phyloP scores from a whole-genome alignment of 2,797 vertebrate genomes.

The Clarias laeviceps region DNA sequence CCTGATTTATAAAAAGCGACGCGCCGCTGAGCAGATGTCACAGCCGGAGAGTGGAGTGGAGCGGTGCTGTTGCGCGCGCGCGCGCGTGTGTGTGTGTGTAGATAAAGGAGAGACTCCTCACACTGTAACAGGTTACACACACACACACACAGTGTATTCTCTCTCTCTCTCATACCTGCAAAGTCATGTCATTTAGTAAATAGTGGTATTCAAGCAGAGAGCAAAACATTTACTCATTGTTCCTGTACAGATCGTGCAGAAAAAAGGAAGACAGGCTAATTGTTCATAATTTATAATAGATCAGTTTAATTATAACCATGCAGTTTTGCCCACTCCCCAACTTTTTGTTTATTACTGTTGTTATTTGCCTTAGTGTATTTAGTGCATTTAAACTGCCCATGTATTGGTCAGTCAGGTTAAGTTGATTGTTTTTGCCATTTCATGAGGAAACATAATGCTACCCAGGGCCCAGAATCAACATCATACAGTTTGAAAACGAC shows the following conservation, averaged over 20 bases:
- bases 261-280: neutral
- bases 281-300: neutral
- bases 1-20: slow-evolving; percentile 59
- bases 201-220: neutral
- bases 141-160: too few relatives aligned
- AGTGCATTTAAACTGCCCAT: too few relatives aligned
- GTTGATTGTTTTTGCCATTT: neutral
- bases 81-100: neutral
- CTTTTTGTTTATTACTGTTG: neutral
- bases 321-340: neutral
- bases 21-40: slow-evolving; percentile 63
- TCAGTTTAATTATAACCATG: neutral
- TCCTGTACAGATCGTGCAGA: neutral
- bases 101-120: slow-evolving; percentile 17
- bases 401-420: neutral
- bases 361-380: neutral
- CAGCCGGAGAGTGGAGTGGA: slow-evolving; percentile 16
- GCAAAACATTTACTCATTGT: neutral
- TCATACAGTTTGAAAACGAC: neutral
- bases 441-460: neutral
- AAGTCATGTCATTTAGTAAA: slow-evolving; percentile 2
- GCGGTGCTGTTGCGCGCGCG: neutral
- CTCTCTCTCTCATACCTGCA: neutral
- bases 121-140: slow-evolving; percentile 21
- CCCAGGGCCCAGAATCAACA: neutral